Conservation (phyloP, 1,140 invertebrate genomes). For the Drosophila mayri region DNA sequence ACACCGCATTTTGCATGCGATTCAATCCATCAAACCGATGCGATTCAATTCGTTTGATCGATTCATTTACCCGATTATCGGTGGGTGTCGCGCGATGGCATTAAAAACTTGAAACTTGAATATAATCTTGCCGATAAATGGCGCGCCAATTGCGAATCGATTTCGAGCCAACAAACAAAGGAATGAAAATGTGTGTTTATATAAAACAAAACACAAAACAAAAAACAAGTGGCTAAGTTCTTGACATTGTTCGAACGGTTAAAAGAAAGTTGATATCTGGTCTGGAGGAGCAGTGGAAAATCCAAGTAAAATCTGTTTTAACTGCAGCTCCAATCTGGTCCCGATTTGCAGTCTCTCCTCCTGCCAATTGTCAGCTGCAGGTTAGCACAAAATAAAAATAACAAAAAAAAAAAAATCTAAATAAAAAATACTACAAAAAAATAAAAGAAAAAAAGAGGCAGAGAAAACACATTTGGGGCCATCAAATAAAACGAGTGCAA, state of each 20-base stretch:
- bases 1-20: constrained; percentile 59
- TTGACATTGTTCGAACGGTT: constrained; percentile 73
- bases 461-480: constrained; percentile 54
- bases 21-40: constrained; percentile 44
- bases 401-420: background rate
- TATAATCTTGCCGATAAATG: constrained; percentile 32
- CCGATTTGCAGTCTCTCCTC: constrained; percentile 30
- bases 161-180: constrained; percentile 16
- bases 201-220: background rate
- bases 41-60: constrained; percentile 40
- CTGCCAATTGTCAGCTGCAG: constrained; percentile 61
- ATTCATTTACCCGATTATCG: constrained; percentile 30
- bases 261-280: constrained; percentile 66
- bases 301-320: constrained; percentile 26
- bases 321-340: constrained; percentile 36
- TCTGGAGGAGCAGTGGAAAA: constrained; percentile 22
- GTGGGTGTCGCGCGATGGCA: constrained; percentile 51
- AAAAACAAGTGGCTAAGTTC: constrained; percentile 62
- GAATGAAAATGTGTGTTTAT: constrained; percentile 15
- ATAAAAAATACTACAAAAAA: background rate
- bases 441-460: background rate
- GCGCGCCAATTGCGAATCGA: constrained; percentile 41
- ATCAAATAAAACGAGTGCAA: constrained; percentile 57
- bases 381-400: constrained; percentile 4
- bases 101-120: constrained; percentile 55